Base-by-base conservation (phyloP, 2,113 vertebrate species). In the Centropus bengalensis region DNA sequence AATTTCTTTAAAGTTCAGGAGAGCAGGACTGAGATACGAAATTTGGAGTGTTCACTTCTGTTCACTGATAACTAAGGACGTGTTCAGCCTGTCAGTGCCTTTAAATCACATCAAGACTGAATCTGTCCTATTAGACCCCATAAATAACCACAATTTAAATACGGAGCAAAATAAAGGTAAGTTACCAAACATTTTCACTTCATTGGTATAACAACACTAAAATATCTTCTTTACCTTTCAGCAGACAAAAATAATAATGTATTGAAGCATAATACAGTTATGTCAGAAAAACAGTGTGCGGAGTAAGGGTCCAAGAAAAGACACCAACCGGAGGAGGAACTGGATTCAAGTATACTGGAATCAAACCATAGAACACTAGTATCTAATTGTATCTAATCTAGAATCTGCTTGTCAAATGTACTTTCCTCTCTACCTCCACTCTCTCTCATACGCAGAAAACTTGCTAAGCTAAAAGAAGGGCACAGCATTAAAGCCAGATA, bases 361-460 rank as follows among this genome's bases (percentile, higher is more conserved):
- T 24, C 26, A 82, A 82, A 45, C 16, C 14, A 33, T 52, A 26
- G 20, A 75, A 70, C 17, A 71, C 2, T 17, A 77, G 14, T 42
- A 62, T 44, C 45, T 74, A 64, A 55, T 12, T 55, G 24, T 42
- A 79, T 6, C 36, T 36, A 36, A 36, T 36, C 36, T 36, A 36
- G 36, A 36, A 36, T 36, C 36, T 36, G 51, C 11, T 12, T 58
- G 26, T 49, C 47, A 84, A 77, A 70, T 2, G 7, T 40, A 54
- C 36, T n/a, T 2, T 3, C 14, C 2, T 1, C 45, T 36, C 36
- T 36, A 36, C 36, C 36, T 36, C 36, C 16, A 3, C 5, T 10
- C 8, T 11, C 23, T 58, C 33, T 45, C 13, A 52, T 52, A 49
- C 83, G 40, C 49, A 40, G 28, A 86, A 94, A 80, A 76, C 11